Conservation (phyloP, 1,140 invertebrate genomes). For the Zeugodacus cucurbitae region DNA sequence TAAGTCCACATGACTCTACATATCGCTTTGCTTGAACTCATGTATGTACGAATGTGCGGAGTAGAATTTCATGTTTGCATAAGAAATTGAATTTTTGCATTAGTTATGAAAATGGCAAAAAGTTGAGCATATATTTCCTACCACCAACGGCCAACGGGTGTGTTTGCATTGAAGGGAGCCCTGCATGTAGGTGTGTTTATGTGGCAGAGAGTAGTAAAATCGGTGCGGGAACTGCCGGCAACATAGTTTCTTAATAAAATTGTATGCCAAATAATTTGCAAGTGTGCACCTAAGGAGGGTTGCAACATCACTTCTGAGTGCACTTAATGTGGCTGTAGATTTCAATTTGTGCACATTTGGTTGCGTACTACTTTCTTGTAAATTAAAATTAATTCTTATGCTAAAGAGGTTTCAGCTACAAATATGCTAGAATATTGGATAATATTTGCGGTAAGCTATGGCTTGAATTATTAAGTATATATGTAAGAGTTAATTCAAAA, state of each 20-base stretch:
- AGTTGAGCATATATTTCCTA: slow-evolving; percentile 39
- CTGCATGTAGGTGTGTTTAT: background rate
- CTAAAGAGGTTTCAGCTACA: background rate
- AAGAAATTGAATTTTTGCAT: slow-evolving; percentile 67
- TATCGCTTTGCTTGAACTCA: background rate
- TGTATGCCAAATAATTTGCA: background rate
- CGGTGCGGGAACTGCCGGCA: background rate
- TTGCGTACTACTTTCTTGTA: background rate
- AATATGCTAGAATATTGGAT: background rate
- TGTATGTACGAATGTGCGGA: slow-evolving; percentile 45
- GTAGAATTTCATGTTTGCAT: slow-evolving; percentile 64
- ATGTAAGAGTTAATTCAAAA: background rate
- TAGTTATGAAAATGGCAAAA: slow-evolving; percentile 65
- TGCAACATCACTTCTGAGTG: background rate
- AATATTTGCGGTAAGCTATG: background rate
- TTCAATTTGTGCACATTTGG: background rate
- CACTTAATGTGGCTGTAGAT: background rate
- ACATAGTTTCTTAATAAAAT: slow-evolving; percentile 13
- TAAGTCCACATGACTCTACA: background rate
- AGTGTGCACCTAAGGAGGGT: background rate
- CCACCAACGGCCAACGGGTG: background rate
- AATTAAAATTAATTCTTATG: background rate
- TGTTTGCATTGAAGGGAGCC: background rate
- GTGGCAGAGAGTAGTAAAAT: background rate
- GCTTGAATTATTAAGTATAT: background rate